Conservation (phyloP, 2,113 vertebrate genomes). For the Mohoua ochrocephala region DNA sequence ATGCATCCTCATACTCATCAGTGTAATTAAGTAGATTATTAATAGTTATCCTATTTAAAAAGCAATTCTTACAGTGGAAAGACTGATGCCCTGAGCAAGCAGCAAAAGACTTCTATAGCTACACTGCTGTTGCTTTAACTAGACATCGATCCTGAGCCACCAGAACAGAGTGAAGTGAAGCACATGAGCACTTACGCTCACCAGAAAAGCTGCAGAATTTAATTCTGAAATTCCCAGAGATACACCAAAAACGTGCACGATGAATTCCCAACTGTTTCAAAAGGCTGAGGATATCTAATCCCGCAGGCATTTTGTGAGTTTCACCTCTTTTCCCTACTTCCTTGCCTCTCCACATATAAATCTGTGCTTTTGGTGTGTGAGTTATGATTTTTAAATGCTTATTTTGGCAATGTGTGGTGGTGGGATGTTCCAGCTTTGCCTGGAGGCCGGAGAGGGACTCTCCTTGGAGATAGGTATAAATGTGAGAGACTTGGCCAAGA, state of each 20-base stretch:
- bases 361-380: neutral
- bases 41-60: neutral
- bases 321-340: neutral
- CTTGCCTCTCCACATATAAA: neutral
- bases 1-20: neutral
- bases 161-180: neutral
- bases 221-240: neutral
- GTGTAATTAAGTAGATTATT: neutral
- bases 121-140: neutral
- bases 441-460: neutral
- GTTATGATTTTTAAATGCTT: neutral
- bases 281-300: neutral
- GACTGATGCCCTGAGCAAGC: neutral
- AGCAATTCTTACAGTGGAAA: neutral
- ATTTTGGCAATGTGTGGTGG: neutral
- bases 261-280: neutral
- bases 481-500: neutral
- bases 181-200: neutral
- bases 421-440: neutral
- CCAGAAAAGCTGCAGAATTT: neutral
- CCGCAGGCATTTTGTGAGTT: neutral
- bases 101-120: neutral
- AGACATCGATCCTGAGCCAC: neutral
- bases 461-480: constrained; percentile 28
- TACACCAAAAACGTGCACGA: neutral